Evolutionary conservation across 2,888 invertebrate genomes (phyloP), one percentile per base, ranked within the genome.

Genomic region (Drosophila mimetica): DNA sequence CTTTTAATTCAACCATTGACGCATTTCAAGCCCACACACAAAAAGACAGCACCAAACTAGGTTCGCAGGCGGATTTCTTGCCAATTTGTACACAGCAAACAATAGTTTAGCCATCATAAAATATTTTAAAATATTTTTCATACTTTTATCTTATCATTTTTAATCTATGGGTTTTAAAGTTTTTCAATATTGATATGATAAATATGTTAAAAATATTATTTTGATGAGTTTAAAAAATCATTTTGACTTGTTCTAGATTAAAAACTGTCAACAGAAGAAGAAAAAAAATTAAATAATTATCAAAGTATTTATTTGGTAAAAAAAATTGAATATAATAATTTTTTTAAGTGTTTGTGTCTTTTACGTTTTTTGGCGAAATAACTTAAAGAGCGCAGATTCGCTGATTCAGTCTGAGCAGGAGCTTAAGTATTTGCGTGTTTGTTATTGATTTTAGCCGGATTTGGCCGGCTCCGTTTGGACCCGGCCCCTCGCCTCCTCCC

Each of bases 401-500:
- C 44, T 61, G 63, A 51, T 64, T 71, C 64, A 46, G 71, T 78
- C 76, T 76, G 81, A 78, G 66, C 64, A 50, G 54, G 74, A 79
- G 76, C 82, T 82, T 64, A 77, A 80, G 83, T 74, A 69, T 79
- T 75, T 79, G 67, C 71, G 67, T 74, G 71, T 53, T 64, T 48
- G 70, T 78, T 84, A 84, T 84, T 84, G 84, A 84, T 84, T 84
- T 84, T 81, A 71, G 84, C 77, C 82, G 82, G 76, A 86, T 84
- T 80, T 83, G 61, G 55, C 71, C 58, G 72, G 61, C 61, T 58
- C 48, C 55, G 41, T 36, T 64, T 34, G 47, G 60, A 57, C 75
- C 61, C 51, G 63, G 28, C 36, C 63, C 63, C 61, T n/a, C 42
- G 30, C 9, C 20, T 11, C 18, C 39, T 16, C 16, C 13, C 14